phyloP scores from a whole-genome alignment of 1,140 invertebrate genomes.

The Nymphalis io region DNA sequence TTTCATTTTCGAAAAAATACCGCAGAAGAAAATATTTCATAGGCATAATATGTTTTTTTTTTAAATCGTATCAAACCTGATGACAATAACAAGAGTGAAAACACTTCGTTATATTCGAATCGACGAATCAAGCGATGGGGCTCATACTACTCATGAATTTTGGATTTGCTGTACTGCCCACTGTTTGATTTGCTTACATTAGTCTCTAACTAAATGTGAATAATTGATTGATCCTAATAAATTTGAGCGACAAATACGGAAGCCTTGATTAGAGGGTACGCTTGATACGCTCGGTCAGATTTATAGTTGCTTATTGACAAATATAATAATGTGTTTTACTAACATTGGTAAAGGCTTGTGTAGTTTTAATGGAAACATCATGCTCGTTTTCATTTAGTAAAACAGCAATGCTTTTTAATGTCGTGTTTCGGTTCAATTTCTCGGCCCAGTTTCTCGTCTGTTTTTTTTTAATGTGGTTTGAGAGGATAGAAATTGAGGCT shows the following conservation, averaged over 20 bases:
- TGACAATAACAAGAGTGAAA: conserved; percentile 3
- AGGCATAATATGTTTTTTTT: no score
- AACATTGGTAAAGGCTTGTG: neutral
- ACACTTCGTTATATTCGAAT: conserved; percentile 44
- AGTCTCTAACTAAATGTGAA: conserved; percentile 44
- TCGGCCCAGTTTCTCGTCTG: no score
- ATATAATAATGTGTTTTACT: neutral
- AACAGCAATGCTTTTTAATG: no score
- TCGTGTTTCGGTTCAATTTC: no score
- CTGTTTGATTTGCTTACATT: conserved; percentile 47
- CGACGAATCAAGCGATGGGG: conserved; percentile 35
- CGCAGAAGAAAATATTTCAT: no score
- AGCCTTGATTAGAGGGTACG: conserved; percentile 24
- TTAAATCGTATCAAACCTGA: neutral
- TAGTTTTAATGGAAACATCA: no score
- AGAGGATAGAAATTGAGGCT: no score
- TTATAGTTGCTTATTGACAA: neutral
- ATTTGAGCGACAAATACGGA: conserved; percentile 27
- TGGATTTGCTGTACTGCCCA: conserved; percentile 35
- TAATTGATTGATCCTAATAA: conserved; percentile 40
- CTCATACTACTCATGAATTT: conserved; percentile 47
- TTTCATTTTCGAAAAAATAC: no score
- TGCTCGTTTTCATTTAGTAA: no score
- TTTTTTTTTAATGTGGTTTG: no score
- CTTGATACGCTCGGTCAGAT: neutral